These are phyloP conservation scores for Podilymbus podiceps DNA, from an alignment of 2,113 vertebrate species.

Conservation along the genomic window DNA sequence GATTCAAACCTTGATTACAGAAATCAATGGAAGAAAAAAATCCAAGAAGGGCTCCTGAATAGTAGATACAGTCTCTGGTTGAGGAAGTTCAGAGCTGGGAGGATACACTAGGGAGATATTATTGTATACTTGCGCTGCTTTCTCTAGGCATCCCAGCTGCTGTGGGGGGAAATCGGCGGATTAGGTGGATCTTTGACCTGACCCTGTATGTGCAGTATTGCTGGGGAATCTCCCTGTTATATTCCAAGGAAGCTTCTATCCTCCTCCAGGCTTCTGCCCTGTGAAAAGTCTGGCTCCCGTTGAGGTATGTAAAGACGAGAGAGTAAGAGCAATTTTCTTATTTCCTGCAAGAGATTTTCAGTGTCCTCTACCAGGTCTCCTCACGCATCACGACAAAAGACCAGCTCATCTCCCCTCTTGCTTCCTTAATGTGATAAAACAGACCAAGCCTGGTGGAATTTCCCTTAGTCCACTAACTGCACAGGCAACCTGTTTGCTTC, in stretches of 20 bases:
- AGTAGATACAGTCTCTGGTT: neutral
- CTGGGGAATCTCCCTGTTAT: neutral
- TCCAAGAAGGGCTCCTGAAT: neutral
- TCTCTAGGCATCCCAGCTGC: neutral
- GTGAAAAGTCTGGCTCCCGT: neutral
- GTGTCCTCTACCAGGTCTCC: neutral
- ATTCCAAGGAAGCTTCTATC: neutral
- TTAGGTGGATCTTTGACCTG: neutral
- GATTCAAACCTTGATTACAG: slow-evolving; percentile 5
- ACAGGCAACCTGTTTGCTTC: neutral
- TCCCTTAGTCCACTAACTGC: neutral
- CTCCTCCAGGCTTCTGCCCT: neutral
- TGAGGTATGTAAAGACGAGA: neutral
- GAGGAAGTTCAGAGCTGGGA: slow-evolving; percentile 53
- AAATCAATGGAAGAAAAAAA: neutral
- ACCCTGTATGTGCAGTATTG: neutral
- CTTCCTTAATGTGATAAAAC: neutral
- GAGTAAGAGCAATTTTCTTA: neutral
- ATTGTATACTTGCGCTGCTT: neutral
- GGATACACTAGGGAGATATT: slow-evolving; percentile 48
- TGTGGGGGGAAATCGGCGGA: neutral
- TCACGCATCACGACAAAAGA: neutral
- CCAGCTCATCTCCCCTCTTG: neutral
- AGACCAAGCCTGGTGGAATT: neutral
- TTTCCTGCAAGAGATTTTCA: neutral